Percentiles rank a stretch among this genome's conserved stretches.
phyloP scores from a whole-genome alignment of 2,113 vertebrate genomes.

The Hypanus sabinus region DNA sequence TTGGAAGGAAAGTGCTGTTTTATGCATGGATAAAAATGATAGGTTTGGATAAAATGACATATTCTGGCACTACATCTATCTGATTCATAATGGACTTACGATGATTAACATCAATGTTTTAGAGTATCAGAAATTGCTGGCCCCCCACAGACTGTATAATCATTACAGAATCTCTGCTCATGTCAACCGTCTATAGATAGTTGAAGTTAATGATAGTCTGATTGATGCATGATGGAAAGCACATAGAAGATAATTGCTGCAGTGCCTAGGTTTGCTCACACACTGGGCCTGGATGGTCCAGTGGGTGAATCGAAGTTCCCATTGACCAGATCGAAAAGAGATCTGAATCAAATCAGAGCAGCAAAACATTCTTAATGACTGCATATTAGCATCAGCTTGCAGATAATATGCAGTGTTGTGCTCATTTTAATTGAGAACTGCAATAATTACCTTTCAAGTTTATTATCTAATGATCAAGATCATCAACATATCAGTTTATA shows the following conservation, averaged over 20 bases:
- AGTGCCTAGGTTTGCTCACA: no score
- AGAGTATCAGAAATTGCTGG: background rate
- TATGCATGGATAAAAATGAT: background rate
- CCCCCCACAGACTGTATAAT: background rate
- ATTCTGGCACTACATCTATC: background rate
- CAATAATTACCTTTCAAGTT: slow-evolving; percentile 11
- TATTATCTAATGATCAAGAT: background rate
- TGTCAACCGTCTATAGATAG: background rate
- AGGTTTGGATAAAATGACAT: background rate
- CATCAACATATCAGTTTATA: background rate
- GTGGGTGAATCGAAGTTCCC: background rate
- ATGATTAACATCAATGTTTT: background rate
- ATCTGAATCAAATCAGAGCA: background rate
- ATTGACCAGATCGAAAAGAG: background rate
- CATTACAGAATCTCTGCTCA: background rate
- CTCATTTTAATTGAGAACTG: slow-evolving; percentile 11
- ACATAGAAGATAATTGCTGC: background rate
- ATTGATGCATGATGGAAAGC: background rate
- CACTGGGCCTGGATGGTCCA: background rate
- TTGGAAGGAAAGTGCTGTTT: background rate
- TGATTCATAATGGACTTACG: background rate
- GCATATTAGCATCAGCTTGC: background rate
- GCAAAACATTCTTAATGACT: background rate
- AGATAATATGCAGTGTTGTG: background rate
- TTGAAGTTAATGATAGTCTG: background rate